Evolutionary conservation across 1,140 invertebrate species (phyloP).

Genomic region (Chelonus insularis): DNA sequence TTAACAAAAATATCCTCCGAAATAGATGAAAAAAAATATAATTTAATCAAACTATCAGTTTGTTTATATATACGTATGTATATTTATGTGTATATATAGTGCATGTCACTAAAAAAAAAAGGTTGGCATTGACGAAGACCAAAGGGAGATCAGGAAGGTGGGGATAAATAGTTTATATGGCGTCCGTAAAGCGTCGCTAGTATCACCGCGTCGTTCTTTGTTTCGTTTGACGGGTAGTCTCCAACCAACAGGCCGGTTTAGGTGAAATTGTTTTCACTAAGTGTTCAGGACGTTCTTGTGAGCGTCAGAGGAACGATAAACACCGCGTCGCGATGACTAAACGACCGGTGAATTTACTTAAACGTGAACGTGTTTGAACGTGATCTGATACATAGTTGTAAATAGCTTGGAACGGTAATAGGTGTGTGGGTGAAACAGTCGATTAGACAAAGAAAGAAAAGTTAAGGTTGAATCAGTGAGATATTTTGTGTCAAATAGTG

Average conservation of each 20-base stretch:
- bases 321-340: conserved; percentile 14
- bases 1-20: too few species aligned
- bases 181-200: conserved; percentile 36
- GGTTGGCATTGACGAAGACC: neutral
- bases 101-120: too few species aligned
- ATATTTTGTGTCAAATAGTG: too few species aligned
- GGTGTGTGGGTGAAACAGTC: conserved; percentile 15
- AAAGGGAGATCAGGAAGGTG: neutral
- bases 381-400: conserved; percentile 5
- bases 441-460: conserved; percentile 7
- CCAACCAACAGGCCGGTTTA: conserved; percentile 49
- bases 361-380: conserved; percentile 4
- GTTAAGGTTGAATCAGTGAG: neutral
- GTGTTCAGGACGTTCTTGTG: neutral
- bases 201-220: conserved; percentile 59
- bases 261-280: conserved; percentile 34
- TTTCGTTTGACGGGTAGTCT: conserved; percentile 55
- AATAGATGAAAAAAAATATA: too few species aligned
- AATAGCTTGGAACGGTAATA: conserved; percentile 10
- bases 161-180: neutral
- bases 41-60: too few species aligned
- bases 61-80: too few species aligned
- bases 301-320: conserved; percentile 1
- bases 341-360: neutral
- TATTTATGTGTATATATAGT: too few species aligned